A percentile compares a stretch with the other conserved stretches of the same genome.
These are phyloP conservation scores for Diabrotica balteata DNA, from an alignment of 2,888 invertebrate species.

Conservation along the genomic window DNA sequence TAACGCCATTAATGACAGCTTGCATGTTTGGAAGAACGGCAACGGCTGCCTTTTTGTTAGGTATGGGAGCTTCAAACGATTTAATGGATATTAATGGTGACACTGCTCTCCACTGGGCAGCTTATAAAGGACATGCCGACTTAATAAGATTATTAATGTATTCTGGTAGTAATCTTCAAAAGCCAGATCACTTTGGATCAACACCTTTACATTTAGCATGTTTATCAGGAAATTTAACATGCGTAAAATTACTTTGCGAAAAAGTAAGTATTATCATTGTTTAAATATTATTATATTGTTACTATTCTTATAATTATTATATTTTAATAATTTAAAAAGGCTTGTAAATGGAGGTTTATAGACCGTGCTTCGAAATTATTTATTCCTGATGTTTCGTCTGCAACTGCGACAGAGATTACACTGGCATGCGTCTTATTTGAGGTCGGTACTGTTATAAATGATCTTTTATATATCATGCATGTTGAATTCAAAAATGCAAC, in stretches of 20 bases:
- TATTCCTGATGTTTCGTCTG: too few relatives aligned
- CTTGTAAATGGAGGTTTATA: background rate
- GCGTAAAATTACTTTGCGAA: slow-evolving; percentile 87
- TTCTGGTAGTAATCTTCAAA: slow-evolving; percentile 88
- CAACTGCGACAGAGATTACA: too few relatives aligned
- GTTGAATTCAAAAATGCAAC: too few relatives aligned
- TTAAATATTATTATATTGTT: too few relatives aligned
- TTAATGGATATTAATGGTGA: slow-evolving; percentile 92
- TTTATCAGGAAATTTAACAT: slow-evolving; percentile 84
- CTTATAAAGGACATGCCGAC: slow-evolving; percentile 91
- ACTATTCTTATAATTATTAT: background rate
- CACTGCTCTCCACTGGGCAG: slow-evolving; percentile 92
- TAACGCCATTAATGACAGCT: slow-evolving; percentile 90
- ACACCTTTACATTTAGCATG: slow-evolving; percentile 91
- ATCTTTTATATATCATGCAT: too few relatives aligned
- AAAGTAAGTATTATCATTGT: slow-evolving; percentile 74
- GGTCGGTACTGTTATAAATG: too few relatives aligned
- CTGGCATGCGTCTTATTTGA: too few relatives aligned
- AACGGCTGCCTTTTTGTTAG: slow-evolving; percentile 87
- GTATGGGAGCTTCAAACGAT: slow-evolving; percentile 87
- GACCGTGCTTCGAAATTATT: too few relatives aligned
- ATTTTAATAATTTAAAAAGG: too few relatives aligned
- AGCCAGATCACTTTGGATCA: slow-evolving; percentile 91
- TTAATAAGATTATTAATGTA: slow-evolving; percentile 87
- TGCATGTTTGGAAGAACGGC: slow-evolving; percentile 93